Evolutionary conservation across 2,888 invertebrate species (phyloP), one percentile per base, ranked within the genome.

Genomic region (Creontiades dilutus): DNA sequence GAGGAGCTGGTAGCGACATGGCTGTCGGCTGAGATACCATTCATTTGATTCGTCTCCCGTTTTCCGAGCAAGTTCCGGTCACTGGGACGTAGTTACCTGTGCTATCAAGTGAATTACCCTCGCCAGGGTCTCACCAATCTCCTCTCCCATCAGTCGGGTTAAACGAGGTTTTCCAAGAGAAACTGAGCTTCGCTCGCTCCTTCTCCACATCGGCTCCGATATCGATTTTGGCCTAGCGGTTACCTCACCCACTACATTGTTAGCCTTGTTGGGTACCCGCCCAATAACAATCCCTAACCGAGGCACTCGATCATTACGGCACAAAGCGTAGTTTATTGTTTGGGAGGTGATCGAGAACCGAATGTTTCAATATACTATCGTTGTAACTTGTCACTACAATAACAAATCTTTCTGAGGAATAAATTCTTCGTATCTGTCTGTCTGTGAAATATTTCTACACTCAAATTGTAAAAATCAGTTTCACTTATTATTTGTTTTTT

Each of bases 91-190:
- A 27, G 75, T 75, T 75, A 75, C 28, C 75, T 19, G 37, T 37
- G 75, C 28, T 75, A 75, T 75, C 75, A 75, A 75, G n/a, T 75
- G 19, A 75, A 75, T 75, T 75, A 75, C 75, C 28, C 75, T 75
- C 75, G 14, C 16, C 75, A 16, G 75, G 28, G 28, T 28, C 75
- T 28, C 19, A 75, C 12, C 19, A 14, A 19, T 75, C 75, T 75
- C 19, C 13, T 19, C 28, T 75, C 75, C n/a, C 75, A 75, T 75
- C 75, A 75, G 75, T 28, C 28, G 28, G 12, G 75, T 27, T 75
- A n/a, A 37, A 75, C 75, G 19, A 75, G 75, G 19, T 75, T 75
- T 75, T 19, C n/a, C 75, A 16, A 28, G 75, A 19, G 23, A 19
- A 19, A 16, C 16, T 27, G 75, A 19, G 75, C 52, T 52, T 16